A percentile compares a stretch with the other conserved stretches of the same genome.
Conservation (phyloP, 2,888 invertebrate species). For the Diloba caeruleocephala region DNA sequence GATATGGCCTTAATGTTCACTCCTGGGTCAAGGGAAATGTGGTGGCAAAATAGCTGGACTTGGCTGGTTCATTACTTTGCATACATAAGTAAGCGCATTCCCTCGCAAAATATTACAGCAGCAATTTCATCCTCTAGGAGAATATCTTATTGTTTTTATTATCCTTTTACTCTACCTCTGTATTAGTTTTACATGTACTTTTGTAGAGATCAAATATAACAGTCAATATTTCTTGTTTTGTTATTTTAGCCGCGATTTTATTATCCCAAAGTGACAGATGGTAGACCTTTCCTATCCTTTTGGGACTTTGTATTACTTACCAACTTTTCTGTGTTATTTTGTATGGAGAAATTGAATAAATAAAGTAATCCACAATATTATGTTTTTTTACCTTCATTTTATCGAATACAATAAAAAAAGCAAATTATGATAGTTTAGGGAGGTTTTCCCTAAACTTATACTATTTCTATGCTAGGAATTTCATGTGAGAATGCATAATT, state of each 20-base stretch:
- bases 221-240: conserved; percentile 15
- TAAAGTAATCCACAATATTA: conserved; percentile 5
- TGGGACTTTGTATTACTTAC: conserved; percentile 34
- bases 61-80: conserved; percentile 12
- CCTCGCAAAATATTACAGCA: not conserved
- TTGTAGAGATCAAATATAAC: conserved; percentile 15
- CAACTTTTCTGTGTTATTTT: conserved; percentile 27
- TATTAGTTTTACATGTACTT: not conserved
- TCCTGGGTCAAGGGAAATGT: conserved; percentile 15
- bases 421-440: too few relatives aligned
- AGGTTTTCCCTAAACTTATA: too few relatives aligned
- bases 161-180: not conserved
- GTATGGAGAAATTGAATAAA: conserved; percentile 29
- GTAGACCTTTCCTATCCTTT: conserved; percentile 28
- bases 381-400: not conserved
- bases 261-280: conserved; percentile 46
- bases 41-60: conserved; percentile 23
- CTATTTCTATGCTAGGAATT: too few relatives aligned
- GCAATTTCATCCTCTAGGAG: not conserved
- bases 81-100: not conserved
- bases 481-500: too few relatives aligned
- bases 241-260: conserved; percentile 38
- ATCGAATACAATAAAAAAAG: too few relatives aligned
- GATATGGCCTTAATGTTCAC: conserved; percentile 40
- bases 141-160: not conserved